Evolutionary conservation across 2,888 invertebrate genomes (phyloP).

Genomic region (Andrena bicolor): DNA sequence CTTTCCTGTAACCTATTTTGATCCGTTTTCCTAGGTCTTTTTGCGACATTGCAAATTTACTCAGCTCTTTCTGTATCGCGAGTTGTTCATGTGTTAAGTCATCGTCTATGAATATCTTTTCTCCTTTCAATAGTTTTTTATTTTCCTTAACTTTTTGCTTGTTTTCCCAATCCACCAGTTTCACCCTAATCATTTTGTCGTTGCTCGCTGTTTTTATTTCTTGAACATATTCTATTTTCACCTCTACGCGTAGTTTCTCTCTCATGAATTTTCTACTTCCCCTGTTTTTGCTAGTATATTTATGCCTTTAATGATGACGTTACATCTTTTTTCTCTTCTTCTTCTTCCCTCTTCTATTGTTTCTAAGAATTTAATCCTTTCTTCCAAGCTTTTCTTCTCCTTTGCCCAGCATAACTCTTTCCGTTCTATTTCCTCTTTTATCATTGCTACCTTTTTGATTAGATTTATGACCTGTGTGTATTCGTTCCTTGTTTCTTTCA

Average conservation of each 20-base stretch:
- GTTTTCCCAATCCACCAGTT: neutral
- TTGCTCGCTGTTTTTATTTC: neutral
- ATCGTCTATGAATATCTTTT: neutral
- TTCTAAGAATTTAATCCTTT: neutral
- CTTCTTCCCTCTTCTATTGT: neutral
- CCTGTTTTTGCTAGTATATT: neutral
- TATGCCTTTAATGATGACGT: neutral
- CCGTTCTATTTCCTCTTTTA: neutral
- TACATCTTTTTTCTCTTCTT: neutral
- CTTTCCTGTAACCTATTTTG: constrained; percentile 1
- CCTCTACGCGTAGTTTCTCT: neutral
- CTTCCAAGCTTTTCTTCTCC: neutral
- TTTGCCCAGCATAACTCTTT: neutral
- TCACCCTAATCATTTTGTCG: neutral
- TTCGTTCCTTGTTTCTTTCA: neutral
- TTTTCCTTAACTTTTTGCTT: too few species aligned
- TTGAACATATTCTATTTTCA: neutral
- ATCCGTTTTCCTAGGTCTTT: neutral
- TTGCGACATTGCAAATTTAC: neutral
- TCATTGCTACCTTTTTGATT: neutral
- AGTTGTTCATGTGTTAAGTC: neutral
- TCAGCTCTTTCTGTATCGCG: neutral
- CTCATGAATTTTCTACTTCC: neutral
- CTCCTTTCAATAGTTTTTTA: neutral
- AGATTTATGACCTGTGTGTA: neutral